Percentiles rank a stretch among this genome's conserved stretches.
Conservation (phyloP, 1,140 invertebrate species). For the Acromyrmex charruanus region DNA sequence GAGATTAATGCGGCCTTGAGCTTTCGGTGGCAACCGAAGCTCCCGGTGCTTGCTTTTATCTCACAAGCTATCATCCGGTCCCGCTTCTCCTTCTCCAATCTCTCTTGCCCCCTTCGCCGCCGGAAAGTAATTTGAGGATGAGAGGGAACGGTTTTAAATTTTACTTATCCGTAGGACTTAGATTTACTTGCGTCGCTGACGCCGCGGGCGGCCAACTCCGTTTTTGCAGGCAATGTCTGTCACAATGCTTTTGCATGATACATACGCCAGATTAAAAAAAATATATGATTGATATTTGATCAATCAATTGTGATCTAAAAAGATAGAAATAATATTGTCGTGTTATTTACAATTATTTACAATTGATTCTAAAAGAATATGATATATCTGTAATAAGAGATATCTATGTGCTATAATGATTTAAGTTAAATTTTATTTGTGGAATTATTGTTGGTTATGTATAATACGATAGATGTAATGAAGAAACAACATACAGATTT, state of each 20-base stretch:
- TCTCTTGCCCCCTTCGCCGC: constrained; percentile 47
- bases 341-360: not conserved
- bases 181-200: constrained; percentile 69
- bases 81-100: constrained; percentile 48
- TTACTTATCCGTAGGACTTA: constrained; percentile 80
- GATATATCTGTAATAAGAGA: not conserved
- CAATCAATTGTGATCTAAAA: not conserved
- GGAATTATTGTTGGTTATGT: not conserved
- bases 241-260: not conserved
- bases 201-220: constrained; percentile 50
- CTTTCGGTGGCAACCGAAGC: constrained; percentile 78
- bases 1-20: constrained; percentile 82
- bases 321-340: not conserved
- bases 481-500: not conserved
- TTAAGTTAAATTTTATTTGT: not conserved
- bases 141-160: constrained; percentile 80
- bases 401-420: not conserved
- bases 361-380: not conserved
- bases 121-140: constrained; percentile 82
- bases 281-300: not conserved
- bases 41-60: constrained; percentile 79
- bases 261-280: not conserved
- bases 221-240: constrained; percentile 46
- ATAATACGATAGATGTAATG: not conserved
- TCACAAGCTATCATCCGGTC: constrained; percentile 77